Conservation (phyloP, 2,888 invertebrate genomes). For the Harpagoxenus sublaevis region DNA sequence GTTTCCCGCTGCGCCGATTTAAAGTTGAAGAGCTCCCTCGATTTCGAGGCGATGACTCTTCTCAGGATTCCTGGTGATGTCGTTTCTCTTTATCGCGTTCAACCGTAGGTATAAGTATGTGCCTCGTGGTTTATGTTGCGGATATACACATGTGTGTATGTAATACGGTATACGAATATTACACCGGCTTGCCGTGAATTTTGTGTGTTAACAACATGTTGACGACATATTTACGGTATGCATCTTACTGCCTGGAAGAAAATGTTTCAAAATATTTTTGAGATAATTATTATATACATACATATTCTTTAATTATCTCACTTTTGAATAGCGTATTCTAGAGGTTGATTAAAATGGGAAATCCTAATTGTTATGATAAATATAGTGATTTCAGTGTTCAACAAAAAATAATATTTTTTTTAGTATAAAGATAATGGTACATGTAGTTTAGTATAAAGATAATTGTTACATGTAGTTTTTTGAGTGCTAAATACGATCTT, state of each 20-base stretch:
- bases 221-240: neutral
- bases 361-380: neutral
- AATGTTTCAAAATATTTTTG: neutral
- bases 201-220: neutral
- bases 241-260: neutral
- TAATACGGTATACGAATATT: neutral
- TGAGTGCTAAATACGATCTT: too few species aligned
- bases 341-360: neutral
- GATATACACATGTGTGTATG: neutral
- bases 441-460: neutral
- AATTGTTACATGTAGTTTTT: neutral
- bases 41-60: conserved; percentile 35
- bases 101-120: conserved; percentile 11
- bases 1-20: conserved; percentile 64
- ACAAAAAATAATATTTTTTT: neutral
- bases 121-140: neutral
- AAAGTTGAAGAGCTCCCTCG: conserved; percentile 60
- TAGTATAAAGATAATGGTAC: neutral
- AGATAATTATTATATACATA: neutral
- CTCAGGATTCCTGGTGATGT: conserved; percentile 7
- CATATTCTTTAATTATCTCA: neutral
- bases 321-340: neutral
- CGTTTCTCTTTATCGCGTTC: conserved; percentile 47
- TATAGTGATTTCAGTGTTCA: neutral
- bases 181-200: neutral